These are phyloP conservation scores for Coendou prehensilis DNA, from an alignment of 2,797 vertebrate genomes.

Conservation along the genomic window DNA sequence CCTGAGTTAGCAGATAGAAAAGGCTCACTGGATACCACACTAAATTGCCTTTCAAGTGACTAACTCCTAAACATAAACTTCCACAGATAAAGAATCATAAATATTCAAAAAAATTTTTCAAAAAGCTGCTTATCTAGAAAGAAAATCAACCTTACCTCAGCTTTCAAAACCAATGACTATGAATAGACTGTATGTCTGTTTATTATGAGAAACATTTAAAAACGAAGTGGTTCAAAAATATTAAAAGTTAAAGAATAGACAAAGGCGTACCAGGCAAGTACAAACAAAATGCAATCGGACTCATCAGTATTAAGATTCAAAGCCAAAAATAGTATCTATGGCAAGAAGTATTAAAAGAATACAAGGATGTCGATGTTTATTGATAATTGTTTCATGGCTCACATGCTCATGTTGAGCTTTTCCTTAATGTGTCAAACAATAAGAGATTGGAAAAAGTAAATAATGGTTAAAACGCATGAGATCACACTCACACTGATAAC, in stretches of 20 bases:
- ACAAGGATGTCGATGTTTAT: constrained; percentile 5
- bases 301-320: constrained; percentile 44
- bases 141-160: background rate
- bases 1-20: background rate
- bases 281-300: background rate
- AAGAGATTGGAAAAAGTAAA: constrained; percentile 5
- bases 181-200: background rate
- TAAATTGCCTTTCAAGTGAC: constrained; percentile 38
- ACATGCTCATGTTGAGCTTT: background rate
- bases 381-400: constrained; percentile 2
- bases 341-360: background rate
- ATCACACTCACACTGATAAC: constrained; percentile 1
- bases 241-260: background rate
- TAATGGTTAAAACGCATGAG: constrained; percentile 30
- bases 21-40: background rate
- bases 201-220: background rate
- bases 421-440: background rate
- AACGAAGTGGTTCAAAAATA: constrained; percentile 9
- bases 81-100: background rate
- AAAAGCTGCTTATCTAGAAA: background rate
- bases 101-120: background rate
- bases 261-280: background rate
- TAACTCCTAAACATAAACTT: constrained; percentile 16
- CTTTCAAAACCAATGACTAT: constrained; percentile 16
- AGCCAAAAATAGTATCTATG: background rate